Conservation (phyloP, 2,113 vertebrate species). For the Leucopsar rothschildi region DNA sequence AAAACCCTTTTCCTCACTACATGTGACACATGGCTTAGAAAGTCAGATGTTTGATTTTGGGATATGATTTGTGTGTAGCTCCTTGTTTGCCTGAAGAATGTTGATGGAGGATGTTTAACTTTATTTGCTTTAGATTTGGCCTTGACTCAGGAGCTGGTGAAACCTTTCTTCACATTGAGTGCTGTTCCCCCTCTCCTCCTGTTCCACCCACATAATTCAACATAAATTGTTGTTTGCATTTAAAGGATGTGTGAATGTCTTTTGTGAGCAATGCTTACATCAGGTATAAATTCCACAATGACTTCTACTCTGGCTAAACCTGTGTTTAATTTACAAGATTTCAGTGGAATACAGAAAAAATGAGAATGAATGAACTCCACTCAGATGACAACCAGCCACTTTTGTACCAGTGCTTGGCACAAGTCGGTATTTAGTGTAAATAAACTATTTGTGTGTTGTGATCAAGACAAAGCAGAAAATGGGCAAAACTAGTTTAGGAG, state of each 20-base stretch:
- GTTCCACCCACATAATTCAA: not conserved
- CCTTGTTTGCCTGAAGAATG: not conserved
- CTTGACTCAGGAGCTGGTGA: not conserved
- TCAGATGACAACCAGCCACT: not conserved
- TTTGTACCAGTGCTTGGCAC: not conserved
- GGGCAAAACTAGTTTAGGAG: not conserved
- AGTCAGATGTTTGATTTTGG: not conserved
- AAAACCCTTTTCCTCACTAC: not conserved
- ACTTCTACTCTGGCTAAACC: not conserved
- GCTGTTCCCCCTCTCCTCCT: not conserved
- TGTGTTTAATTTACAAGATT: not conserved
- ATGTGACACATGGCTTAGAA: not conserved
- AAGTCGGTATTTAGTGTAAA: not conserved
- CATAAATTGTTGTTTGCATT: not conserved
- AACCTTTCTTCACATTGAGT: not conserved
- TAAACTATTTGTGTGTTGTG: not conserved
- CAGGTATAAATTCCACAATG: not conserved
- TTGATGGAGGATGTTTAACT: not conserved
- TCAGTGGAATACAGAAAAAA: not conserved
- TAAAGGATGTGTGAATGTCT: not conserved
- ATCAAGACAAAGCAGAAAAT: not conserved
- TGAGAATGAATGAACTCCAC: not conserved
- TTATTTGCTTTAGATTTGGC: not conserved
- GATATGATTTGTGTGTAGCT: not conserved
- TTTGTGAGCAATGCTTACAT: not conserved